Evolutionary conservation across 2,113 vertebrate genomes (phyloP), one percentile per base, ranked within the genome.

Genomic region (Cyprinodon variegatus): DNA sequence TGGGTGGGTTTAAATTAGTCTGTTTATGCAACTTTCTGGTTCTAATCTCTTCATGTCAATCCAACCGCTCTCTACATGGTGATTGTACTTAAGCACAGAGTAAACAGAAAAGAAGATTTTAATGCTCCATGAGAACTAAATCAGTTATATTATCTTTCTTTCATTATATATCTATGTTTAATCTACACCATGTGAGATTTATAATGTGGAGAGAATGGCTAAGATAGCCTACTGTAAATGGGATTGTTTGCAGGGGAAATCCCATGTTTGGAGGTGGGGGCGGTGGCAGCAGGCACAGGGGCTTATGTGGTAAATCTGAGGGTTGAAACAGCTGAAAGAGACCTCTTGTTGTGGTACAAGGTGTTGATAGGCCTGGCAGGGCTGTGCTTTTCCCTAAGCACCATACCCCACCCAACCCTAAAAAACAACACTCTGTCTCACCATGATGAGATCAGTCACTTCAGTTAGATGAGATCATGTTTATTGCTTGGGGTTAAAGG

Each of bases 311-410:
- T 79, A 69, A 84, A 82, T 78, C 69, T 74, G 67, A 75, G 68
- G 68, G 61, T 65, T 72, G 11, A 29, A 57, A 41, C 64, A 50
- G 61, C 72, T 85, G 86, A 88, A 89, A 91, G 78, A 81, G 79
- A 80, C 65, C 85, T 80, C 72, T 89, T 91, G 84, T 90, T 92
- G 89, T 86, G 83, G 70, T 88, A 59, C 9, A 79, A 90, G 80
- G 88, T 87, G 87, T 74, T 87, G 83, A 90, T 75, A 90, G 77
- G 70, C 69, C 69, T 61, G 63, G 60, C 65, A 1, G 68, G 83
- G 74, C 80, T 87, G 87, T 79, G 81, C 61, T 46, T 64, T 39
- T 63, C 64, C 37, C 50, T 57, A 65, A n/a, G 45, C 75, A 60
- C 53, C 64, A 39, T 37, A 6, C 8, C 61, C 76, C 57, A 69